Percentiles rank a stretch among this genome's conserved stretches.
Evolutionary conservation across 1,140 invertebrate genomes (phyloP).

Genomic region (Choristoneura fumiferana): DNA sequence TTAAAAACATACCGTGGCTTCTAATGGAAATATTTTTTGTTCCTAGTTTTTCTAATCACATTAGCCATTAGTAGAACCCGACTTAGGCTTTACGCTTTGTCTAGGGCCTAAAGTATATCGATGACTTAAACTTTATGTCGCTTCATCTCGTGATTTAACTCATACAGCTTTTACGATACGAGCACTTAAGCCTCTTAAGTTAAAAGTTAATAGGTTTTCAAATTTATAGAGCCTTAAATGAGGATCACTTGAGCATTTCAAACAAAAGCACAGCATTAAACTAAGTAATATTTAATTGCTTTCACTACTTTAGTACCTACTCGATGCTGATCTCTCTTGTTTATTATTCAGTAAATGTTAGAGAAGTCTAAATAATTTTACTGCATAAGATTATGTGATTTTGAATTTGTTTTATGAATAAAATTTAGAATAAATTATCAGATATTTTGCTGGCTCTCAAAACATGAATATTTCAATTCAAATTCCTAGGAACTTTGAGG

Average conservation of each 20-base stretch:
- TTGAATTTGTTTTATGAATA: too few relatives aligned
- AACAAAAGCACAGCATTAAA: slow-evolving; percentile 1
- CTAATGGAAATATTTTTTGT: too few relatives aligned
- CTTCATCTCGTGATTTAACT: background rate
- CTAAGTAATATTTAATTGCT: slow-evolving; percentile 9
- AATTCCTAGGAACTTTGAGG: too few relatives aligned
- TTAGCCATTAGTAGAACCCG: too few relatives aligned
- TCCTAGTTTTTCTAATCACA: too few relatives aligned
- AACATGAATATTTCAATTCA: too few relatives aligned
- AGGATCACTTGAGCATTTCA: background rate
- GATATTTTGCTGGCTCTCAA: too few relatives aligned
- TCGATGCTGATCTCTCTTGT: background rate
- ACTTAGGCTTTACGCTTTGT: too few relatives aligned
- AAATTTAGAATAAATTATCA: too few relatives aligned
- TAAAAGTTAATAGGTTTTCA: slow-evolving; percentile 11
- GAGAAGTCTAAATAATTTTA: background rate
- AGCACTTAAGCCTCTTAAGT: background rate
- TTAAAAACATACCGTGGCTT: too few relatives aligned
- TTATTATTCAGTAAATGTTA: slow-evolving; percentile 12
- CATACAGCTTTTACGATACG: background rate
- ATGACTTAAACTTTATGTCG: background rate
- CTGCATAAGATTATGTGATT: too few relatives aligned
- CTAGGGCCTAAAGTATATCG: too few relatives aligned
- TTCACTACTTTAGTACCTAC: slow-evolving; percentile 1
- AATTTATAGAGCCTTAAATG: slow-evolving; percentile 12